Conservation (phyloP, 2,113 vertebrate species). For the Nibea albiflora region DNA sequence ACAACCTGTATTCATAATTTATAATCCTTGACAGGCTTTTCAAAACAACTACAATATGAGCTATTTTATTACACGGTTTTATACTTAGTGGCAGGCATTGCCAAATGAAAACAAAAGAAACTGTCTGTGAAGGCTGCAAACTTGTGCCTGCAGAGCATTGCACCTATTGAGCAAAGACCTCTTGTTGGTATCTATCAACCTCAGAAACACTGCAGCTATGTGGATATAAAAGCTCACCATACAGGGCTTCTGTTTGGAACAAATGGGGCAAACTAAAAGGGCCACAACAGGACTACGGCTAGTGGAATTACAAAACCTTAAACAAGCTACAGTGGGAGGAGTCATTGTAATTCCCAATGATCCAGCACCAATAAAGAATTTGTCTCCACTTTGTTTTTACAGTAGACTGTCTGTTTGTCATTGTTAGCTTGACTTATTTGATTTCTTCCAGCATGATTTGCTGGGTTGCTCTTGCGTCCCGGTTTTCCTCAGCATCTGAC, state of each 20-base stretch:
- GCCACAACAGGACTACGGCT: conserved; percentile 7
- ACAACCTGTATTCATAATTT: neutral
- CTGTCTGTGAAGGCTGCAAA: neutral
- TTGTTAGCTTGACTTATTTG: conserved; percentile 37
- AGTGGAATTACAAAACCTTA: conserved; percentile 29
- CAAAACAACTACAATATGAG: neutral
- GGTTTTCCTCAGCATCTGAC: conserved; percentile 14
- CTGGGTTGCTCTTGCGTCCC: conserved; percentile 3
- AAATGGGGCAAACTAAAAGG: conserved; percentile 63
- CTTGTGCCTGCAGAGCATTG: conserved; percentile 21
- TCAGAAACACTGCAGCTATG: conserved; percentile 16
- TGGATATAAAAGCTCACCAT: conserved; percentile 36
- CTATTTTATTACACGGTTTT: neutral
- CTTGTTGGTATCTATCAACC: conserved; percentile 9
- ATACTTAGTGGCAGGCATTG: neutral
- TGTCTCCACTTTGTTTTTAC: conserved; percentile 10
- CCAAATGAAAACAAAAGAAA: conserved; percentile 2
- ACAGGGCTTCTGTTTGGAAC: conserved; percentile 47
- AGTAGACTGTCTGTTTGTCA: conserved; percentile 15
- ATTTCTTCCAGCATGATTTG: conserved; percentile 21
- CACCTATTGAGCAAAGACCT: neutral
- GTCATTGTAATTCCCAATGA: conserved; percentile 30
- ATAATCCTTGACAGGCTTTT: neutral
- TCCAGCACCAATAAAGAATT: conserved; percentile 35
- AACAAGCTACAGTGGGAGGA: conserved; percentile 36